Conservation (phyloP, 2,888 invertebrate genomes). For the Bimastos eiseni region DNA sequence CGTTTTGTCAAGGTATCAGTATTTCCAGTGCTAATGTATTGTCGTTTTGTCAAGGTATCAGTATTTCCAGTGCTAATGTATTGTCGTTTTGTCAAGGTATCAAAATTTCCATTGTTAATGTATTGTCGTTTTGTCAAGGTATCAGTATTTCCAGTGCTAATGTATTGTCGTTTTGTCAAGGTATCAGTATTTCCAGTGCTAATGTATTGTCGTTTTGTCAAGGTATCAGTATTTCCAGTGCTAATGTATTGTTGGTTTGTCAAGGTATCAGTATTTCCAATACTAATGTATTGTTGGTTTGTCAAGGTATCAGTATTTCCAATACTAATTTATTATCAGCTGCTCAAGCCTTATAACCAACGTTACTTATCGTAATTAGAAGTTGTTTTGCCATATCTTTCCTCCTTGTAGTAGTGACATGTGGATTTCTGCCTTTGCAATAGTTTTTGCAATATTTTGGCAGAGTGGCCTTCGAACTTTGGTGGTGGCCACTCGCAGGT, state of each 20-base stretch:
- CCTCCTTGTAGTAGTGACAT: not conserved
- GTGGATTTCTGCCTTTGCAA: too few relatives aligned
- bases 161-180: not conserved
- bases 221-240: slow-evolving; percentile 58
- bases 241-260: not conserved
- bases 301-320: slow-evolving; percentile 63
- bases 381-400: not conserved
- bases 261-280: too few relatives aligned
- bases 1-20: slow-evolving; percentile 63
- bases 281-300: slow-evolving; percentile 57
- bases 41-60: slow-evolving; percentile 65
- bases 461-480: slow-evolving; percentile 77
- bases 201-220: slow-evolving; percentile 63
- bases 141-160: not conserved
- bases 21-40: not conserved
- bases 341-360: too few relatives aligned
- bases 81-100: not conserved
- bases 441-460: too few relatives aligned
- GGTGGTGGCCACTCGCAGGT: slow-evolving; percentile 71
- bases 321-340: slow-evolving; percentile 44
- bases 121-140: slow-evolving; percentile 65
- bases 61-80: not conserved
- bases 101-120: too few relatives aligned
- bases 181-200: too few relatives aligned
- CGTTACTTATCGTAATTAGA: not conserved